Base-by-base conservation (phyloP, 2,888 invertebrate genomes). In the Agrochola lychnidis region DNA sequence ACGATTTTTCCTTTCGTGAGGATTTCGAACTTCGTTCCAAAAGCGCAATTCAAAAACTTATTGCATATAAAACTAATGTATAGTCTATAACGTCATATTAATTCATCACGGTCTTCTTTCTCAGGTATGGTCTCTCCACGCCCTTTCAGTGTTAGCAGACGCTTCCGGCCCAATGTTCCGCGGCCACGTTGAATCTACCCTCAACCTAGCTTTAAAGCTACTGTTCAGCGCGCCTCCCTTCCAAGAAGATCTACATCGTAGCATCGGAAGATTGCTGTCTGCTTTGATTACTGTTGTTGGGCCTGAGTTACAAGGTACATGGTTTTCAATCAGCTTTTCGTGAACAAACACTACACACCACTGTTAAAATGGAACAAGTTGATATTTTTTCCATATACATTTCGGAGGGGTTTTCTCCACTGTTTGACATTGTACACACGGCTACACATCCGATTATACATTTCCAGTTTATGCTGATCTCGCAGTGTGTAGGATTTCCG, bases 131-230 rank as follows among this genome's bases (percentile, higher is more conserved):
- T 98, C 99, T 0, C 96, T 99, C 22, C 99, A 99, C 96, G 99
- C 99, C 0, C 96, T 99, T 42, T 98, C 99, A 0, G 97, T 99
- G 83, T 98, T 99, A 79, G 99, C 99, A 5, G 99, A 99, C 94
- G 99, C 99, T 0, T 99, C 99, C 1, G 99, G 99, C 0, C 99
- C 99, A 0, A 99, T 99, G 99, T 99, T 99, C 97, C 97, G 99
- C 40, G 98, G 99, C 45, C 99, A 99, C 94, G 99, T 99, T 30
- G 99, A 99, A 92, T 99, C 99, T 0, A 98, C 99, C 0, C 97
- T 99, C 73, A 98, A 98, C 16, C 97, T 99, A 70, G 98, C 99
- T n/a, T 95, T 99, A 78, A 99, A 99, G 91, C 97, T 99, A 73
- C 96, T 99, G 72, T 97, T 99, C 82, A 98, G 98, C 73, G 98